These are phyloP conservation scores for Drosophila rubida DNA, from an alignment of 2,888 invertebrate species.

Conservation along the genomic window DNA sequence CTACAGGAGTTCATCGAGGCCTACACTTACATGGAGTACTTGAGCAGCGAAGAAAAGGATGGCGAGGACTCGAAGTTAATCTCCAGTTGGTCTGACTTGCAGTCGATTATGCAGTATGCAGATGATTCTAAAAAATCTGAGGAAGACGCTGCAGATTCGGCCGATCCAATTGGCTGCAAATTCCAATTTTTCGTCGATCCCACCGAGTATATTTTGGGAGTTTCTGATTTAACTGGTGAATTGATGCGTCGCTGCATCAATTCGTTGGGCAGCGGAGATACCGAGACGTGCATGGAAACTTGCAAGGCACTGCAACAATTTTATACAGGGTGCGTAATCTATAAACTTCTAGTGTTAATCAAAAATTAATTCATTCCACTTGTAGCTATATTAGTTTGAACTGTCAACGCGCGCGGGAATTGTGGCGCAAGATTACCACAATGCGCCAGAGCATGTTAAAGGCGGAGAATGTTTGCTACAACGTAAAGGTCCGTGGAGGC, in stretches of 20 bases:
- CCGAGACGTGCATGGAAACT: slow-evolving; percentile 89
- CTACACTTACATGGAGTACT: slow-evolving; percentile 90
- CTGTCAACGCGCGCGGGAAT: slow-evolving; percentile 87
- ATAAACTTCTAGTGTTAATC: not conserved
- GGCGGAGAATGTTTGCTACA: slow-evolving; percentile 94
- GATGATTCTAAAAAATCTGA: slow-evolving; percentile 32
- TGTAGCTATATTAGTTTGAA: slow-evolving; percentile 85
- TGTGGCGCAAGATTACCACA: slow-evolving; percentile 89
- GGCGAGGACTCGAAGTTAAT: slow-evolving; percentile 85
- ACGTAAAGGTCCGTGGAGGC: slow-evolving; percentile 91
- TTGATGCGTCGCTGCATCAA: slow-evolving; percentile 95
- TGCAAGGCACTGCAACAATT: slow-evolving; percentile 89
- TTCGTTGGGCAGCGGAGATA: slow-evolving; percentile 91
- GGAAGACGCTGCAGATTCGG: slow-evolving; percentile 9
- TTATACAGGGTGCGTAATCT: slow-evolving; percentile 77
- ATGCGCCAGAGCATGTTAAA: slow-evolving; percentile 91
- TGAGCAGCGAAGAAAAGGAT: slow-evolving; percentile 82
- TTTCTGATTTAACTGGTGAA: slow-evolving; percentile 95
- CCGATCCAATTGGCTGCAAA: slow-evolving; percentile 21
- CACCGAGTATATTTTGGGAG: slow-evolving; percentile 89
- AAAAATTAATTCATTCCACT: slow-evolving; percentile 26
- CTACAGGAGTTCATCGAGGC: slow-evolving; percentile 95
- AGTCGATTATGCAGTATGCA: slow-evolving; percentile 86
- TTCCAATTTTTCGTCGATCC: slow-evolving; percentile 84
- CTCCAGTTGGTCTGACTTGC: slow-evolving; percentile 87